Evolutionary conservation across 2,888 invertebrate genomes (phyloP), one percentile per base, ranked within the genome.

Genomic region (Amitus sp.): DNA sequence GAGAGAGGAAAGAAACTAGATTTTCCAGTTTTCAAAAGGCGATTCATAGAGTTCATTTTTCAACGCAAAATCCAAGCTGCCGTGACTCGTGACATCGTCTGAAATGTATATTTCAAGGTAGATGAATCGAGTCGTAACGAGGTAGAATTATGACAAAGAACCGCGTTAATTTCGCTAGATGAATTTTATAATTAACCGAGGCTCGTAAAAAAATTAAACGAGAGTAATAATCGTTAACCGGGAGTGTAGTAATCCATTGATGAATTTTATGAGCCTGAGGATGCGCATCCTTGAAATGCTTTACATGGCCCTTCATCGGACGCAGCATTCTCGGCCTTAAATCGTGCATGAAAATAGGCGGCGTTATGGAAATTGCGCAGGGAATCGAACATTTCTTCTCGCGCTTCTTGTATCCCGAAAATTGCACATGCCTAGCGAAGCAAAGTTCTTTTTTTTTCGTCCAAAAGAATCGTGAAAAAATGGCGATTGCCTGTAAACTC

Each of bases 321-420:
- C n/a, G 42, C 18, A n/a, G n/a, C 42, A 42, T 42, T 42, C 42
- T 42, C 42, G 42, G 42, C 42, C 18, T 20, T 18, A 18, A 42
- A 42, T 42, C 19, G 19, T 42, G 42, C 42, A 42, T 49, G 39
- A 39, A 40, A 49, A 34, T 52, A 30, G 40, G 18, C 23, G 43
- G 51, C 39, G 42, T 42, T 19, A 49, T 42, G 52, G 46, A 62
- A 49, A 43, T 47, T 20, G 43, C 54, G 42, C 13, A 62, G 53
- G 50, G 54, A 62, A 54, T 20, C 57, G 53, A 43, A 57, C 42
- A 57, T 57, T 62, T 62, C 57, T 56, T 39, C 55, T 30, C 43
- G 52, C 56, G 45, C 47, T 53, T 49, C 43, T 40, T 28, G 56
- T 28, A 18, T 42, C n/a, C n/a, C n/a, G n/a, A n/a, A n/a, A n/a